These are phyloP conservation scores for Carlito syrichta DNA, from an alignment of 2,113 vertebrate genomes.

Conservation along the genomic window DNA sequence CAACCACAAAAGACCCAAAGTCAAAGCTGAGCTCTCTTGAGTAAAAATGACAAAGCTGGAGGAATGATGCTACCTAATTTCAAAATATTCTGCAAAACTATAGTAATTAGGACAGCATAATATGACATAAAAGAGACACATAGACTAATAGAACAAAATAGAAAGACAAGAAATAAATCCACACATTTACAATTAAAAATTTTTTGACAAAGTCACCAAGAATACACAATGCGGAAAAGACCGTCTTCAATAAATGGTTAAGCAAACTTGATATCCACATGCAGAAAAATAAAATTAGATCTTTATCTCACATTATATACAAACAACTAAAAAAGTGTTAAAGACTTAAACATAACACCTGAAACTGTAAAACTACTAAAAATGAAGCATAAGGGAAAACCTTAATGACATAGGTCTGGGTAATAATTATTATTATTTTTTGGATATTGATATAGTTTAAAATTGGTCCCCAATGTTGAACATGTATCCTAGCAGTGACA, in stretches of 20 bases:
- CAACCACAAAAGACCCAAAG: neutral
- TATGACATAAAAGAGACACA: neutral
- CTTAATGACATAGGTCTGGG: neutral
- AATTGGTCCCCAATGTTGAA: no score
- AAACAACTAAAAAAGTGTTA: neutral
- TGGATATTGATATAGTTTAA: no score
- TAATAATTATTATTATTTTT: no score
- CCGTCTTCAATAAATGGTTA: neutral
- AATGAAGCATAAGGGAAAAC: neutral
- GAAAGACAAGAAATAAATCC: neutral
- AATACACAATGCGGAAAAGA: neutral
- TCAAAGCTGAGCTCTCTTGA: neutral
- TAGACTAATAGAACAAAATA: neutral
- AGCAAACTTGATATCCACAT: neutral
- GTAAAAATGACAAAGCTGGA: neutral
- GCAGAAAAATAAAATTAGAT: neutral
- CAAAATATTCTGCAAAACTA: neutral
- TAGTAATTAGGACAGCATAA: neutral
- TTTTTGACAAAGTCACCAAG: neutral
- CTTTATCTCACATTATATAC: neutral
- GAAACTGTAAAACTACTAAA: neutral
- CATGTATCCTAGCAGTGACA: no score
- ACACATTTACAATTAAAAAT: neutral
- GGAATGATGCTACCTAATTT: neutral
- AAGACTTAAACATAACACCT: neutral